Percentiles rank a stretch among this genome's conserved stretches.
Conservation (phyloP, 2,888 invertebrate species). For the Netelia melanura region DNA sequence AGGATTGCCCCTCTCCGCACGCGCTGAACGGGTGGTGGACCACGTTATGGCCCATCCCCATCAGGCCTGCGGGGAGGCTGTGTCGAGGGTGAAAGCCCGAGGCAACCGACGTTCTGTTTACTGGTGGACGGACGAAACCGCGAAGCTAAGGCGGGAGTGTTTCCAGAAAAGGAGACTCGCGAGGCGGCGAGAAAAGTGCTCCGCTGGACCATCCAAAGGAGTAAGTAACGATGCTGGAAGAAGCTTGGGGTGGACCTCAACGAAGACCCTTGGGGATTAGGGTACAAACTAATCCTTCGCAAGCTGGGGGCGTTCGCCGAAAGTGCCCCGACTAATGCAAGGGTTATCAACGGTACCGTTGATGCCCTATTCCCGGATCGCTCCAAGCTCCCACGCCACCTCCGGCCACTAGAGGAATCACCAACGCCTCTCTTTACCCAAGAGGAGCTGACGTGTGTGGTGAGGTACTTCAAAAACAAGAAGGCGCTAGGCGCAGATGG, state of each 20-base stretch:
- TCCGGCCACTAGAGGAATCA: too few relatives aligned
- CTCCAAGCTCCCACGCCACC: neutral
- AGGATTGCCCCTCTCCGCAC: neutral
- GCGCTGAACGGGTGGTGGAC: neutral
- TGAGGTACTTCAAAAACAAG: constrained; percentile 37
- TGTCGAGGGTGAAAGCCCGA: constrained; percentile 1
- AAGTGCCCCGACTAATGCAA: constrained; percentile 14
- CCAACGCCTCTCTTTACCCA: neutral
- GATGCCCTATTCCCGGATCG: constrained; percentile 46
- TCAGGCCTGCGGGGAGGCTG: neutral
- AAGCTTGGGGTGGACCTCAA: constrained; percentile 38
- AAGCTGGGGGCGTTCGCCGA: constrained; percentile 46
- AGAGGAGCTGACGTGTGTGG: constrained; percentile 39
- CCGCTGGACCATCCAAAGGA: constrained; percentile 37
- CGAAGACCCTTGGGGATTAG: constrained; percentile 52
- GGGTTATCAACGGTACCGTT: constrained; percentile 26
- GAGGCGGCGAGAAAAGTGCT: constrained; percentile 27
- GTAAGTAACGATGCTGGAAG: constrained; percentile 58
- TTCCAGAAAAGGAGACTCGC: neutral
- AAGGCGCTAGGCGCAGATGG: constrained; percentile 61
- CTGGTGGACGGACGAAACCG: constrained; percentile 43
- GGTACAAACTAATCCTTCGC: constrained; percentile 55
- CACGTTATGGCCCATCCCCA: too few relatives aligned
- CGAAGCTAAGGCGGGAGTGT: constrained; percentile 28
- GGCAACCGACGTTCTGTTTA: constrained; percentile 19